Base-by-base conservation (phyloP, 2,888 invertebrate genomes). In the Sceliomorpha sp. region DNA sequence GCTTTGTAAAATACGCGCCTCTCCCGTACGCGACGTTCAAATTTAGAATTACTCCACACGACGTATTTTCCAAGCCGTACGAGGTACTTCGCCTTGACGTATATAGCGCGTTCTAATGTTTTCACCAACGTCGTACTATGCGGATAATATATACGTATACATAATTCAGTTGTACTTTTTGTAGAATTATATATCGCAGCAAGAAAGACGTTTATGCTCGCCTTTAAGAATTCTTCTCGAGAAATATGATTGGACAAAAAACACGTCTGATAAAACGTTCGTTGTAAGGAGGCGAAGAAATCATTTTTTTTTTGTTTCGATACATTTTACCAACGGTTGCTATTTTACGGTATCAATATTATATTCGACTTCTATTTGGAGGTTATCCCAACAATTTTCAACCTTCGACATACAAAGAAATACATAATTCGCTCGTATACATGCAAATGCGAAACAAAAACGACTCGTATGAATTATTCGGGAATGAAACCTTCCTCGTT, bases 31-130 rank as follows among this genome's bases (percentile, higher is more conserved):
- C 17, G 27, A 59, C 32, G 56, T 64, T 56, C 64, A 64, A 64
- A 64, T 56, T 64, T 64, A 64, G 64, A 64, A 44, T 17, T 45
- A 55, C 48, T 39, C 56, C 48, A 42, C 45, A 42, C 51, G 26
- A 44, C 27, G 27, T 29, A 44, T 44, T 44, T 44, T 14, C 44
- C 44, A 13, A 44, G 44, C 29, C 29, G 44, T 14, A 42, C 27
- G 9, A 36, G 24, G 48, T 29, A 10, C 47, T 27, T 17, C 42
- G 36, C 47, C 24, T 12, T 42, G 51, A 53, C 45, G 51, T 62
- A 51, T 60, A 59, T 44, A 50, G 42, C 50, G 6, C 24, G 42
- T 59, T 31, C 37, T 47, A 39, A 56, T 56, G 42, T 56, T 56
- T 56, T 56, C 24, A 29, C 47, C 45, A 39, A 31, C 44, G 7